Evolutionary conservation across 2,113 vertebrate species (phyloP).

Genomic region (Catagonus wagneri): DNA sequence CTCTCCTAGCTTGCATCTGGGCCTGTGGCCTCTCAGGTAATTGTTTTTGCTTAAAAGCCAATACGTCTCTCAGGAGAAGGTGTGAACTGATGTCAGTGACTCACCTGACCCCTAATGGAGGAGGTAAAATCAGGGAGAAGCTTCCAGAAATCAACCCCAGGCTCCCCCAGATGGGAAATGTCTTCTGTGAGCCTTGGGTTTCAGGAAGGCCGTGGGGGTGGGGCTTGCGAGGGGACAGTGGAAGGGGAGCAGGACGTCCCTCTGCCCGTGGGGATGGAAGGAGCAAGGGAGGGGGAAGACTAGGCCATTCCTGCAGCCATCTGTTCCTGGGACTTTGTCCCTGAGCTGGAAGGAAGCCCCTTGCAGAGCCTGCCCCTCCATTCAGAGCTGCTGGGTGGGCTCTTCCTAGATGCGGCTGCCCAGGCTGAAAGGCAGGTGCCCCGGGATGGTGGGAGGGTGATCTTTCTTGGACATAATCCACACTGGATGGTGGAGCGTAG

Average conservation of each 20-base stretch:
- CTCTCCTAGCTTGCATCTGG: slow-evolving; percentile 67
- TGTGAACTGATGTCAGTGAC: slow-evolving; percentile 73
- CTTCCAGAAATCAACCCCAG: slow-evolving; percentile 28
- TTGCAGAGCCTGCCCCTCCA: background rate
- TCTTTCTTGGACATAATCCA: background rate
- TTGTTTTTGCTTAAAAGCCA: slow-evolving; percentile 84
- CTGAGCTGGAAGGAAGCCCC: background rate
- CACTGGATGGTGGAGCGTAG: background rate
- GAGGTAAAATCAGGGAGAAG: slow-evolving; percentile 60
- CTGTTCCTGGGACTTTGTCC: background rate
- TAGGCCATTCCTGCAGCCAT: background rate
- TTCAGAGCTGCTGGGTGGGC: background rate
- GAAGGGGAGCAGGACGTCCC: background rate
- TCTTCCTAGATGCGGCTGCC: background rate
- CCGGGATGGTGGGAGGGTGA: background rate
- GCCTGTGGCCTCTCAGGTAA: slow-evolving; percentile 79
- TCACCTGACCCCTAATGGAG: slow-evolving; percentile 39
- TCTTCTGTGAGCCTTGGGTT: background rate
- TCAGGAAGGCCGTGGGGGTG: background rate
- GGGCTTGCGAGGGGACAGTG: background rate
- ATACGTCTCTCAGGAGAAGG: slow-evolving; percentile 66
- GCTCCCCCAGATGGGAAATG: background rate
- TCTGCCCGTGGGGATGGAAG: background rate
- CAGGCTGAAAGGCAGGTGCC: background rate
- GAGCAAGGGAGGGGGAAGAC: background rate